These are phyloP conservation scores for Rhyacophila evoluta DNA, from an alignment of 2,888 invertebrate species.

Conservation along the genomic window DNA sequence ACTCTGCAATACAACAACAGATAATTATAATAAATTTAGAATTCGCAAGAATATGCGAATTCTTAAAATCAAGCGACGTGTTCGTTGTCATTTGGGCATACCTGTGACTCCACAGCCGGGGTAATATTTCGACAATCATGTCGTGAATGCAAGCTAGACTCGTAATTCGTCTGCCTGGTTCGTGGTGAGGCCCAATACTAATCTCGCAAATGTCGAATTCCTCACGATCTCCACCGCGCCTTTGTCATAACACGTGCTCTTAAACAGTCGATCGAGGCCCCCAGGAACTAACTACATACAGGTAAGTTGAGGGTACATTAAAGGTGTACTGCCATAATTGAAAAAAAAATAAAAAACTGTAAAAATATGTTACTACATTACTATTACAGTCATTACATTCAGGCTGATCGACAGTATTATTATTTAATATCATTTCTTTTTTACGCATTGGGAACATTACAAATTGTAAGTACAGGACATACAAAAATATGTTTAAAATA, in stretches of 20 bases:
- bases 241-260: conserved; percentile 50
- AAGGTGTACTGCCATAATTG: neutral
- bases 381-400: too few species aligned
- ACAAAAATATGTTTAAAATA: too few species aligned
- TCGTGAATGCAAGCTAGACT: neutral
- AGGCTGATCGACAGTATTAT: too few species aligned
- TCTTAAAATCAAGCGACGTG: neutral
- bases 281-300: neutral
- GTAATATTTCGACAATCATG: neutral
- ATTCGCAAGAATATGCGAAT: neutral
- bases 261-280: neutral
- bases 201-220: conserved; percentile 47
- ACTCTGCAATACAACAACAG: too few species aligned
- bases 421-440: too few species aligned
- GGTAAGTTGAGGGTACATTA: neutral
- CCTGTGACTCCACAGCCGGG: neutral
- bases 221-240: conserved; percentile 45
- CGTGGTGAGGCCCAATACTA: conserved; percentile 39
- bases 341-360: too few species aligned
- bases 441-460: too few species aligned
- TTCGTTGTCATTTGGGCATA: neutral
- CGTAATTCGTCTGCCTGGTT: conserved; percentile 26
- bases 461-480: too few species aligned
- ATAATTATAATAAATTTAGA: neutral
- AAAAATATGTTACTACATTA: too few species aligned